phyloP scores from a whole-genome alignment of 1,140 invertebrate species.

The Eciton burchellii region DNA sequence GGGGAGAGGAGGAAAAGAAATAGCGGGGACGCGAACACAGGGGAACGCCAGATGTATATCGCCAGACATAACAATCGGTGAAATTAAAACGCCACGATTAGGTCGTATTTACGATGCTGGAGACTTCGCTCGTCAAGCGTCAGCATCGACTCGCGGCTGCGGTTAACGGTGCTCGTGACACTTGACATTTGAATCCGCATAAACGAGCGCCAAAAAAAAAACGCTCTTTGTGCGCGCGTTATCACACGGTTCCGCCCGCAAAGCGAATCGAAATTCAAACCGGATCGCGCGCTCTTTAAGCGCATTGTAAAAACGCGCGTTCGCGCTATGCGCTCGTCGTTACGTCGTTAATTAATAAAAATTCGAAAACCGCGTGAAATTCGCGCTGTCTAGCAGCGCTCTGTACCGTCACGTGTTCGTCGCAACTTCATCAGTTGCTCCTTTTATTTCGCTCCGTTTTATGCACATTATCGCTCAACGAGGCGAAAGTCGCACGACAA shows the following conservation, averaged over 20 bases:
- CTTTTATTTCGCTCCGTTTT: background rate
- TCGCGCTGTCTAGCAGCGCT: no score
- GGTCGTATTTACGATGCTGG: conserved; percentile 27
- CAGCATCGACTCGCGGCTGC: conserved; percentile 1
- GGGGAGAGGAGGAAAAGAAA: no score
- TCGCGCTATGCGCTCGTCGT: no score
- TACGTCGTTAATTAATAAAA: no score
- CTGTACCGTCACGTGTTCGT: no score
- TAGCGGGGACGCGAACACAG: no score
- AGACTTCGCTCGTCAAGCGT: conserved; percentile 20
- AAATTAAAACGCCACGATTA: conserved; percentile 9
- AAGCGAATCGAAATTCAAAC: background rate
- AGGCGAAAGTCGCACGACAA: background rate
- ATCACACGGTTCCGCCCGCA: background rate
- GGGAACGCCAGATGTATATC: background rate
- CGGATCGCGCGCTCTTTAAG: background rate
- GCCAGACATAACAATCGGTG: background rate
- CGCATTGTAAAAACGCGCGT: background rate
- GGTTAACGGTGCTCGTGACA: conserved; percentile 24
- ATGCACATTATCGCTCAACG: background rate
- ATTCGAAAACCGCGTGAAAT: no score
- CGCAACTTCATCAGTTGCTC: no score
- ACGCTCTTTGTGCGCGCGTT: background rate
- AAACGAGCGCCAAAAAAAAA: background rate
- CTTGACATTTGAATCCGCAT: conserved; percentile 25